These are phyloP conservation scores for Orcinus orca DNA, from an alignment of 2,113 vertebrate species.

Conservation along the genomic window DNA sequence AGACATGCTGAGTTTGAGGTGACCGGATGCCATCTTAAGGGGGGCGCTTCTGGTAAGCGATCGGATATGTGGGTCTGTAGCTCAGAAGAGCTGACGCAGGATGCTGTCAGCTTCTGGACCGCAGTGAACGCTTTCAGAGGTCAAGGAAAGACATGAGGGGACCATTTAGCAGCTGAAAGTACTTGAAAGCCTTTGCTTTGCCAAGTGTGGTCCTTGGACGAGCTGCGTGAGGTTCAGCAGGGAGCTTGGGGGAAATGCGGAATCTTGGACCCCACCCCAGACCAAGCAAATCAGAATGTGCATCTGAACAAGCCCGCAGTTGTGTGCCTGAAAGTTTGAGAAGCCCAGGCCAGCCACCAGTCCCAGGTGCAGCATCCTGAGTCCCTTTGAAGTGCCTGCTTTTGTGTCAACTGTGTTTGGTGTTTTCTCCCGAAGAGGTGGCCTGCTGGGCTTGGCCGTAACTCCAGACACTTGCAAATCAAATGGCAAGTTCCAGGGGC, in stretches of 20 bases:
- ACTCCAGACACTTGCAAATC: slow-evolving; percentile 5
- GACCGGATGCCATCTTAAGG: neutral
- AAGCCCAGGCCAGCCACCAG: neutral
- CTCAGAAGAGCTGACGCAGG: neutral
- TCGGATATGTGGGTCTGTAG: neutral
- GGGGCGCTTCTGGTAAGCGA: neutral
- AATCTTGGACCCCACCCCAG: neutral
- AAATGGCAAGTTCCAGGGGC: neutral
- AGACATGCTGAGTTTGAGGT: neutral
- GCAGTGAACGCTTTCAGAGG: neutral
- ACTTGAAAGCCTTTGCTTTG: neutral
- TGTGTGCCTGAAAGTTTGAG: neutral
- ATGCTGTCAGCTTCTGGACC: neutral
- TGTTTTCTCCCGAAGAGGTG: neutral
- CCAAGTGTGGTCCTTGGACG: neutral
- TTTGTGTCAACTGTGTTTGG: neutral
- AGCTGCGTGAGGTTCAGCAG: neutral
- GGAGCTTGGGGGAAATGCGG: neutral
- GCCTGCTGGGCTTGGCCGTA: neutral
- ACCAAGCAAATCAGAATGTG: neutral
- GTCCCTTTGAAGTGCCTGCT: neutral
- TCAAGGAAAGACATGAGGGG: neutral
- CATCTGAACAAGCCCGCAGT: neutral
- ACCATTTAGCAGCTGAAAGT: neutral
- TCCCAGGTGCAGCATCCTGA: neutral